A percentile compares a stretch with the other conserved stretches of the same genome.
Evolutionary conservation across 1,140 invertebrate species (phyloP).

Genomic region (Brachionus koreanus): DNA sequence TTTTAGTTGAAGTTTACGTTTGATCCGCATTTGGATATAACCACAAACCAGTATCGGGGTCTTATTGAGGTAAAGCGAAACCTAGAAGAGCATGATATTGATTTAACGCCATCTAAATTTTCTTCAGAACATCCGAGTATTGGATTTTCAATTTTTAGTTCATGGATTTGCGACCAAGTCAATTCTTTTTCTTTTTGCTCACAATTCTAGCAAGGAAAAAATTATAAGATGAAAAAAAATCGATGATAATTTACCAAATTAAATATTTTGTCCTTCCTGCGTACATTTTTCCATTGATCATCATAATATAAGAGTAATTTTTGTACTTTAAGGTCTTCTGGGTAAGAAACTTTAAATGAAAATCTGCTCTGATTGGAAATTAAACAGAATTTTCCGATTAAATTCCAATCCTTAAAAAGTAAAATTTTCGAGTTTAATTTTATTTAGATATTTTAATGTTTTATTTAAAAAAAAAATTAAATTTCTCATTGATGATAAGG

Average conservation of each 20-base stretch:
- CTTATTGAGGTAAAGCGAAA: not conserved
- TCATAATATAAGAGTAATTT: conserved; percentile 40
- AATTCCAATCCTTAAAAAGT: not conserved
- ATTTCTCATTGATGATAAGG: too few species aligned
- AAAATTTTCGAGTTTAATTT: not conserved
- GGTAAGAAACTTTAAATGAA: conserved; percentile 7
- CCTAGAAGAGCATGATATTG: not conserved
- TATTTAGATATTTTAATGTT: too few species aligned
- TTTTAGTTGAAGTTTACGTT: not conserved
- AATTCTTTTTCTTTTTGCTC: conserved; percentile 19
- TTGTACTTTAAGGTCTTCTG: not conserved
- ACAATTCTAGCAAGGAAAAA: not conserved
- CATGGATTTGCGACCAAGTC: not conserved
- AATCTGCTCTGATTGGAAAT: not conserved
- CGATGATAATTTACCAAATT: not conserved
- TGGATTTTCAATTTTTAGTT: not conserved
- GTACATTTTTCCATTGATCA: conserved; percentile 33
- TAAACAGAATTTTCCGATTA: conserved; percentile 43
- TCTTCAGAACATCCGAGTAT: not conserved
- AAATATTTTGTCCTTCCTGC: not conserved
- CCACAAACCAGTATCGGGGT: conserved; percentile 32
- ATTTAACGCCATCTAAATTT: not conserved
- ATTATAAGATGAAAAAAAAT: too few species aligned
- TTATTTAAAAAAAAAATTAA: not conserved
- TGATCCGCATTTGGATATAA: conserved; percentile 1